phyloP scores from a whole-genome alignment of 2,797 vertebrate genomes.

The Micromesistius poutassou region DNA sequence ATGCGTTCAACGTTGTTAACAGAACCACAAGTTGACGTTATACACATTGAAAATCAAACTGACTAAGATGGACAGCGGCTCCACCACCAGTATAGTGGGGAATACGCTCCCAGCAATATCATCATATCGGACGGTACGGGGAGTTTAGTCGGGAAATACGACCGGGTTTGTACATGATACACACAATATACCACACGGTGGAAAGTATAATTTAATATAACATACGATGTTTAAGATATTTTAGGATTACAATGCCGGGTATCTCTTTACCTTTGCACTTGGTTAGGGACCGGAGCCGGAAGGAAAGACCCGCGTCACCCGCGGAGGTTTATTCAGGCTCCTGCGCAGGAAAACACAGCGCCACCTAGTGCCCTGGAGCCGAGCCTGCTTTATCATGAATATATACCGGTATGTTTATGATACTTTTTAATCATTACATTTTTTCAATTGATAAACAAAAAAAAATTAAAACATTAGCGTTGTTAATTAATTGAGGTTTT shows the following conservation, averaged over 20 bases:
- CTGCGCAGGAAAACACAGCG: rapidly evolving
- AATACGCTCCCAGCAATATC: not conserved
- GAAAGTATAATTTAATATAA: rapidly evolving
- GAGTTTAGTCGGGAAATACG: constrained; percentile 38
- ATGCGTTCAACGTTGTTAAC: not conserved
- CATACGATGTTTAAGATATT: constrained; percentile 72
- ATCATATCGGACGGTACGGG: not conserved
- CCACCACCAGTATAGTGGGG: not conserved
- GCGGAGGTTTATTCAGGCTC: constrained; percentile 34
- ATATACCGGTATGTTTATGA: no score
- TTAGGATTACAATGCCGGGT: constrained; percentile 51
- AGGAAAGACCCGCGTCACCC: constrained; percentile 63
- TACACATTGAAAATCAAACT: not conserved
- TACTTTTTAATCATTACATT: no score
- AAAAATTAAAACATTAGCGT: no score
- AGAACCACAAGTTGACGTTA: not conserved
- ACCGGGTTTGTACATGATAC: rapidly evolving
- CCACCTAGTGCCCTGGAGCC: constrained; percentile 55
- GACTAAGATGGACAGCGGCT: not conserved
- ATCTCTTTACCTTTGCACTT: constrained; percentile 66
- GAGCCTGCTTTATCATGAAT: not conserved
- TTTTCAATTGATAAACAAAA: no score
- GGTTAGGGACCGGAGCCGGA: constrained; percentile 74
- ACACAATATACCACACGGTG: rapidly evolving
- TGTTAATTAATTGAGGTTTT: no score